Evolutionary conservation across 2,888 invertebrate species (phyloP), one percentile per base, ranked within the genome.

Genomic region (Tinea semifulvella): DNA sequence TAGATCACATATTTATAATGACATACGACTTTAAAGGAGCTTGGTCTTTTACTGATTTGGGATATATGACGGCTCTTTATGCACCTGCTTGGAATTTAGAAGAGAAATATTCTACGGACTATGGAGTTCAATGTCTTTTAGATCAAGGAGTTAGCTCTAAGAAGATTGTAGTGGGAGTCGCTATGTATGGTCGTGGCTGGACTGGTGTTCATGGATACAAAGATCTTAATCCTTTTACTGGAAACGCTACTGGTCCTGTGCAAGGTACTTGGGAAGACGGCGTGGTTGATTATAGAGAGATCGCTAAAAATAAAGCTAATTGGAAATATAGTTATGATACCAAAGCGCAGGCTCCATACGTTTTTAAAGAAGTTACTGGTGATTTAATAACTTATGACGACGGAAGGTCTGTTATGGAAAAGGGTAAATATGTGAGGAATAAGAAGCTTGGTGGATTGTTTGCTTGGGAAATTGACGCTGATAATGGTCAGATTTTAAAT

Each of bases 1-100:
- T 80, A 75, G 79, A 80, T 50, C 80, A 79, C 43, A 80, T 80
- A 48, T 80, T 80, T 61, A 52, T 80, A 42, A 80, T 80, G 79
- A 79, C 73, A 49, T 80, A 80, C 54, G 79, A 80, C 51, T 80
- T 80, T 50, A 80, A 80, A 44, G 79, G 79, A 5, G 79, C 79
- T 2, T 80, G 79, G 79, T 79, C 79, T 0, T 79, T 79, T 44
- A 79, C 79, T 38, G 69, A 66, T 14, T 58, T 79, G 14, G 79
- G 79, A 2, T 80, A 80, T 49, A 80, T 79, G 51, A 65, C 80
- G 0, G 59, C 68, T 1, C 50, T 80, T 1, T 68, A 80, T 50
- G 79, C 79, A 0, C 79, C 79, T 2, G 56, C 63, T n/a, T 80
- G 75, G 76, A 70, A 56, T 28, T 65, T 68, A 0, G 79, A 77